These are phyloP conservation scores for Nomada ruficornis DNA, from an alignment of 2,888 invertebrate species.

Conservation along the genomic window DNA sequence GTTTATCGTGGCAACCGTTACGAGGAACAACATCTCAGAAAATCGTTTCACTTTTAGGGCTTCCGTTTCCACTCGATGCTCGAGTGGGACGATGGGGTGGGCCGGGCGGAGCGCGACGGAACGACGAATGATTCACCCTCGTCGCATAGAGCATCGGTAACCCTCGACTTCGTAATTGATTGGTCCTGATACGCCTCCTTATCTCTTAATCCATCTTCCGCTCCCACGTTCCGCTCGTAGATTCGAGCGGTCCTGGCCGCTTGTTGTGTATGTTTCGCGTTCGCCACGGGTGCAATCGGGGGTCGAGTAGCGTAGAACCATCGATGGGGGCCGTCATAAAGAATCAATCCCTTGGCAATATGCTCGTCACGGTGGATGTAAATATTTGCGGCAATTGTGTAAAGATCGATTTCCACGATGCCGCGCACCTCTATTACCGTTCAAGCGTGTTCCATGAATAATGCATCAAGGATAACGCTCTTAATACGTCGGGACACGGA, in stretches of 20 bases:
- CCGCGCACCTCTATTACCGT: constrained; percentile 60
- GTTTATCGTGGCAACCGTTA: constrained; percentile 60
- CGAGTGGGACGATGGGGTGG: background rate
- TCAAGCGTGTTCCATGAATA: constrained; percentile 73
- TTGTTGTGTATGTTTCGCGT: constrained; percentile 63
- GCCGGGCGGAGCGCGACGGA: constrained; percentile 9
- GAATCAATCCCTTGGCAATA: constrained; percentile 78
- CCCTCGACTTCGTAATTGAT: constrained; percentile 83
- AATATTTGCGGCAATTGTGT: constrained; percentile 80
- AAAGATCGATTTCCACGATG: constrained; percentile 71
- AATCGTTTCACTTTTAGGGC: constrained; percentile 67
- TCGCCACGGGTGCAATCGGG: constrained; percentile 36
- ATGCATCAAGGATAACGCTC: constrained; percentile 70
- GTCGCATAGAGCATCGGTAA: constrained; percentile 44
- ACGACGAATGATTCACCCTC: constrained; percentile 69
- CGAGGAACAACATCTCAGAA: constrained; percentile 67
- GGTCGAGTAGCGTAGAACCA: constrained; percentile 10
- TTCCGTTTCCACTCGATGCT: constrained; percentile 12
- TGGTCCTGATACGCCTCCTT: constrained; percentile 83
- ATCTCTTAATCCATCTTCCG: constrained; percentile 81
- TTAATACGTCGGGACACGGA: constrained; percentile 57
- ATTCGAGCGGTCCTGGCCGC: constrained; percentile 66
- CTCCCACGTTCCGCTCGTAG: constrained; percentile 69
- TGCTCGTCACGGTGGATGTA: constrained; percentile 72
- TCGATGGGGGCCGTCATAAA: constrained; percentile 70